phyloP scores from a whole-genome alignment of 2,797 vertebrate species.

The Champsocephalus esox region DNA sequence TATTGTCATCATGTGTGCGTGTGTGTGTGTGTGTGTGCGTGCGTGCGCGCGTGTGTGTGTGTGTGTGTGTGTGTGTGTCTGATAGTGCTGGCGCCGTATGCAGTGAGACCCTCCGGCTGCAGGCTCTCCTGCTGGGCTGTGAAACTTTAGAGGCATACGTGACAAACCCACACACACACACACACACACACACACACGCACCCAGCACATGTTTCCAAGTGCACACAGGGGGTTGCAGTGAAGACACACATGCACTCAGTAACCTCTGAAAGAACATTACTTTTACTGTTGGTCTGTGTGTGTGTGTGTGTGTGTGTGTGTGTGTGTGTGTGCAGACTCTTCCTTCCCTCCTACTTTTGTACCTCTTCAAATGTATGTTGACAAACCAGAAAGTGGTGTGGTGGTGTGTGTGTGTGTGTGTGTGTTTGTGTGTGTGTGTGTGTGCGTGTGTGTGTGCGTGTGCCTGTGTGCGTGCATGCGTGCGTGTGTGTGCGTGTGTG shows the following conservation, averaged over 20 bases:
- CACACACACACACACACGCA: no score
- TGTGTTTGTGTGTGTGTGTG: no score
- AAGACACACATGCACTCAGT: constrained; percentile 44
- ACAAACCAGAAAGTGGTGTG: neutral
- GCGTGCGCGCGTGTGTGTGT: constrained; percentile 19
- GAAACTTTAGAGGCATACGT: constrained; percentile 71
- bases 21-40: constrained; percentile 17
- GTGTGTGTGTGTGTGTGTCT: constrained; percentile 31
- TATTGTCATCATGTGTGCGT: neutral
- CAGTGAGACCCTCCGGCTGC: constrained; percentile 57
- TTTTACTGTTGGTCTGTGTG: neutral
- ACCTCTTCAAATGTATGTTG: neutral
- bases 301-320: neutral
- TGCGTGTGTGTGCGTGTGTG: constrained; percentile 12
- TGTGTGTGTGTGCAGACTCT: neutral
- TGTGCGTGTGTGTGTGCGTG: no score
- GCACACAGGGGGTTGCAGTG: constrained; percentile 37
- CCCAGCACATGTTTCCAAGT: constrained; percentile 36
- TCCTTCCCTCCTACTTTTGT: neutral
- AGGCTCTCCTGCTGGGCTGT: constrained; percentile 66
- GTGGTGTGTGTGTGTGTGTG: neutral
- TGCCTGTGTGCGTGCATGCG: neutral
- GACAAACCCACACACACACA: constrained; percentile 38
- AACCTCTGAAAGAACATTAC: constrained; percentile 30
- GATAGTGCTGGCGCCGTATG: constrained; percentile 57